These are phyloP conservation scores for Phalanger gymnotis DNA, from an alignment of 2,797 vertebrate species.

Conservation along the genomic window DNA sequence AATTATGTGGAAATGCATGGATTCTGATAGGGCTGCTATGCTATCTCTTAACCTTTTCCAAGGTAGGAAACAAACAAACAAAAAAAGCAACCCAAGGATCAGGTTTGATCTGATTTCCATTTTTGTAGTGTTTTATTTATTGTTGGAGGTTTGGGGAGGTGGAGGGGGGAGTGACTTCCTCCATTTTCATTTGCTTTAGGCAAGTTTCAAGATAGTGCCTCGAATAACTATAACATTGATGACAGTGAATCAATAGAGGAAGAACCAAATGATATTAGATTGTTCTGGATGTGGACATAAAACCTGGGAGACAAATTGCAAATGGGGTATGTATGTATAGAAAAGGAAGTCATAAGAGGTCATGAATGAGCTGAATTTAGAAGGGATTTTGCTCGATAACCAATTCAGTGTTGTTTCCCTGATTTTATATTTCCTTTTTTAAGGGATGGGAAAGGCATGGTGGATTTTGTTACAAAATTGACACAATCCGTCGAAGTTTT, in stretches of 20 bases:
- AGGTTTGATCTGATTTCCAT: neutral
- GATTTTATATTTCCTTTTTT: slow-evolving; percentile 70
- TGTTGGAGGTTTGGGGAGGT: neutral
- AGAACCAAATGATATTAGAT: neutral
- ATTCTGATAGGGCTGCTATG: neutral
- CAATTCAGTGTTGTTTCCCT: slow-evolving; percentile 25
- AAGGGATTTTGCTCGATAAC: slow-evolving; percentile 31
- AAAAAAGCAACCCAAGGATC: neutral
- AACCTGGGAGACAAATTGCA: neutral
- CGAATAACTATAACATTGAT: slow-evolving; percentile 15
- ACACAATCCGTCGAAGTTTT: slow-evolving; percentile 89
- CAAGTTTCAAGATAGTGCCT: slow-evolving; percentile 22
- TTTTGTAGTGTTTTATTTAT: neutral
- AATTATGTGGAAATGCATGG: neutral
- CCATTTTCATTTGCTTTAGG: slow-evolving; percentile 53
- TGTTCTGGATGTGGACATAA: neutral
- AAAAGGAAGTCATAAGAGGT: neutral
- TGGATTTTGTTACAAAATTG: slow-evolving; percentile 92
- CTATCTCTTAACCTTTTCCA: neutral
- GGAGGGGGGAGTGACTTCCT: neutral
- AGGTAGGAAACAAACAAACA: neutral
- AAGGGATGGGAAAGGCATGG: slow-evolving; percentile 94
- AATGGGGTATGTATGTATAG: slow-evolving; percentile 5
- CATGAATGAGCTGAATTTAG: slow-evolving; percentile 19
- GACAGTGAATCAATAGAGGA: neutral